Evolutionary conservation across 2,797 vertebrate genomes (phyloP).

Genomic region (Sebastes steindachneri): DNA sequence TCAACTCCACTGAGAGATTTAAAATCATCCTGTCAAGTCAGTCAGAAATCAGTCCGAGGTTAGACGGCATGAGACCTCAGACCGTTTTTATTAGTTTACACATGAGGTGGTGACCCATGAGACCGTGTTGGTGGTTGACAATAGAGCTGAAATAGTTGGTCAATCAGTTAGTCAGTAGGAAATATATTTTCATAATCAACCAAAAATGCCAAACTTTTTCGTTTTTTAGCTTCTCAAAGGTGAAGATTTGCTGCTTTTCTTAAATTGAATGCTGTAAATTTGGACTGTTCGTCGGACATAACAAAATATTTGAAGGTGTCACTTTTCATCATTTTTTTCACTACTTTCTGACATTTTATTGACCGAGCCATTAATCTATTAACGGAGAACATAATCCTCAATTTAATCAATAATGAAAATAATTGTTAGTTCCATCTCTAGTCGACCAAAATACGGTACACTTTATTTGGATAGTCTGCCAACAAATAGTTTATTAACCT

Average conservation of each 20-base stretch:
- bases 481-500: not conserved
- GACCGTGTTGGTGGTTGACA: not conserved
- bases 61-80: not conserved
- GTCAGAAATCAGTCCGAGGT: not conserved
- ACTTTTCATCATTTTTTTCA: not conserved
- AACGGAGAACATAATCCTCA: not conserved
- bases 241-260: not conserved
- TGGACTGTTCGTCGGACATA: not conserved
- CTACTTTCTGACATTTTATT: not conserved
- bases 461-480: not conserved
- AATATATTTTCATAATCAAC: not conserved
- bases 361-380: not conserved
- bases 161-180: rapidly evolving
- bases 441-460: not conserved
- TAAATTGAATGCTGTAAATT: not conserved
- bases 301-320: not conserved
- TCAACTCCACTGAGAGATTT: not conserved
- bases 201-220: not conserved
- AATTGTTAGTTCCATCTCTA: not conserved
- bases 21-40: not conserved
- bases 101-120: not conserved
- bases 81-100: not conserved
- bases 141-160: not conserved
- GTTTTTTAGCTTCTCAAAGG: not conserved
- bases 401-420: not conserved